Evolutionary conservation across 1,140 invertebrate genomes (phyloP), one percentile per base, ranked within the genome.

Genomic region (Zaprionus ornatus): DNA sequence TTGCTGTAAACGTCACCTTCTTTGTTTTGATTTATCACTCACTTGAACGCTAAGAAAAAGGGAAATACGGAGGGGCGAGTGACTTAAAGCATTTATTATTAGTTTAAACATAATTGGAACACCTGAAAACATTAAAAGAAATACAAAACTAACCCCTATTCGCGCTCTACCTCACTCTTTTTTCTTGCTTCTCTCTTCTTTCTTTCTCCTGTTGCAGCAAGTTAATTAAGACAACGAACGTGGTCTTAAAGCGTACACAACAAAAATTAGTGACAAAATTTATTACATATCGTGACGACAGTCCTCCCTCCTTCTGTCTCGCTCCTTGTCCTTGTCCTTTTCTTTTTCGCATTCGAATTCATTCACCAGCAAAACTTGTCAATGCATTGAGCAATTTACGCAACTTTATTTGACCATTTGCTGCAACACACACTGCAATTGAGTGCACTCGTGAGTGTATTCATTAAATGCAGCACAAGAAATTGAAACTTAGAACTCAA

Each of bases 201-300:
- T 40, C 54, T n/a, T n/a, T n/a, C n/a, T n/a, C n/a, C n/a, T n/a
- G n/a, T n/a, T n/a, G n/a, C n/a, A 23, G 66, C 77, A 74, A 74
- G 73, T 80, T 86, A 74, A 88, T 87, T 83, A 80, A 63, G 65
- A 32, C 63, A 32, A 71, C 63, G 73, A 69, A 87, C 70, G 69
- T 32, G 67, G 21, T n/a, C 55, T 50, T 52, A 79, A 65, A 79
- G 71, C 76, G 69, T 54, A 82, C 55, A 70, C 77, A 63, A 87
- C 80, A 87, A 87, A 86, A 87, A 87, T 87, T 83, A 87, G 80
- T 86, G 74, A 80, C 69, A 78, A 69, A 80, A 87, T 87, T 87
- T 87, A 87, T 87, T 83, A 73, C 80, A 59, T 79, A 27, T 80
- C 77, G 78, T 80, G 79, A 3, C 29, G 3, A 32, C 29, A 32